Base-by-base conservation (phyloP, 2,113 vertebrate species). In the Symphodus melops region DNA sequence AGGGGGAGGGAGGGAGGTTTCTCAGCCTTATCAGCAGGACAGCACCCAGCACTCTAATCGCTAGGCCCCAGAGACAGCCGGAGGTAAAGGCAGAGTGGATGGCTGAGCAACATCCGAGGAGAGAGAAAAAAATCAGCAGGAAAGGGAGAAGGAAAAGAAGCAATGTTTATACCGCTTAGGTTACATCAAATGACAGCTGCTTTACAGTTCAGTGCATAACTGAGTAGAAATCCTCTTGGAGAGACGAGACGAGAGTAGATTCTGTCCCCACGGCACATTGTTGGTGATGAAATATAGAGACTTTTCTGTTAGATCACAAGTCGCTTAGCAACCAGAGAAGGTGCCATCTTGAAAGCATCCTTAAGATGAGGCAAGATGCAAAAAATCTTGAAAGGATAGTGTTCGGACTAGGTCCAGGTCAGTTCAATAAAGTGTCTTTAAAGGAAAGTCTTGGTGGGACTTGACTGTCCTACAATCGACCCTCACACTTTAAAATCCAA, bases 1-100 rank as follows among this genome's bases (percentile, higher is more conserved):
- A 7, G 73, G 71, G 82, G 75, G 72, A 79, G 92, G 51, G 61
- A 41, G 58, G 71, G 17, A 13, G 68, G 91, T 91, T 93, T 93
- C 93, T 94, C 93, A 80, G 73, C 87, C 91, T 94, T 95, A 93
- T 96, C 91, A 92, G 94, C 93, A 93, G 94, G 95, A 93, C 92
- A 92, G 92, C 93, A 86, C 83, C 79, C 89, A 93, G 94, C 88
- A 80, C 84, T 93, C 94, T 96, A 93, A 95, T 96, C 95, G 92
- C 94, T 80, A 73, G 86, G 51, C 75, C n/a, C 86, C 94, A 93
- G 95, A 92, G 81, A 89, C 82, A 69, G 81, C 89, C 70, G 68
- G 74, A 70, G 84, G 88, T 89, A 83, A 66, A 83, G 79, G 53
- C 21, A 81, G 68, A 75, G 69, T 57, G 82, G 84, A 85, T 86